A percentile compares a stretch with the other conserved stretches of the same genome.
Evolutionary conservation across 2,113 vertebrate species (phyloP).

Genomic region (Symphodus melops): DNA sequence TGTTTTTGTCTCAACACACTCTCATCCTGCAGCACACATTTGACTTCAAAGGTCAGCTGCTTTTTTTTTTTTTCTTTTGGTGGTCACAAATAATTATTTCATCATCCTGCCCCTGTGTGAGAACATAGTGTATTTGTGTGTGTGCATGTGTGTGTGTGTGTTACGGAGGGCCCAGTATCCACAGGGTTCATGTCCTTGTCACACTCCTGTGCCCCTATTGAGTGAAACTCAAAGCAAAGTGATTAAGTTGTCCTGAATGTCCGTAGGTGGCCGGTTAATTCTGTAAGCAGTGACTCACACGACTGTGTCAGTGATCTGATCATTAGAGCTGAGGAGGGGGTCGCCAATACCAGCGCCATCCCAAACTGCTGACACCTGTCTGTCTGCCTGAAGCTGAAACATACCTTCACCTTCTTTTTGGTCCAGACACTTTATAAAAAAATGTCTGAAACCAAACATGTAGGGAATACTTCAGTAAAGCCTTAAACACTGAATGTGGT

Average conservation of each 20-base stretch:
- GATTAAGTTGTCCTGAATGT: slow-evolving; percentile 42
- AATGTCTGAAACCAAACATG: no score
- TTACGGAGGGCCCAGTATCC: not conserved
- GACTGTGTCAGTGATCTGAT: slow-evolving; percentile 51
- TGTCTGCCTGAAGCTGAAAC: not conserved
- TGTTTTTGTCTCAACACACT: slow-evolving; percentile 1
- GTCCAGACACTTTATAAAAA: no score
- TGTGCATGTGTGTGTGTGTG: slow-evolving; percentile 4
- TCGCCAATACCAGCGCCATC: not conserved
- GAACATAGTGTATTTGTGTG: slow-evolving; percentile 1
- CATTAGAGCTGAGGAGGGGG: slow-evolving; percentile 8
- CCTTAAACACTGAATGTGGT: no score
- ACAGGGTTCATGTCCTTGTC: slow-evolving; percentile 45
- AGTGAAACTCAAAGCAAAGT: slow-evolving; percentile 24
- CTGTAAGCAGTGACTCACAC: slow-evolving; percentile 44
- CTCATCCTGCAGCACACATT: not conserved
- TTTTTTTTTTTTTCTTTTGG: slow-evolving; percentile 24
- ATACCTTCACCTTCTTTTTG: not conserved
- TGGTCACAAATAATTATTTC: slow-evolving; percentile 8
- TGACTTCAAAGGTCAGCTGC: slow-evolving; percentile 68
- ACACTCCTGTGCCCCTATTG: slow-evolving; percentile 39
- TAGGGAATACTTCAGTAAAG: no score
- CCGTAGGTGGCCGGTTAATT: slow-evolving; percentile 43
- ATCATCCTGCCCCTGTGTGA: not conserved
- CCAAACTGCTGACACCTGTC: not conserved